Evolutionary conservation across 2,888 invertebrate genomes (phyloP).

Genomic region (Ametastegia equiseti): DNA sequence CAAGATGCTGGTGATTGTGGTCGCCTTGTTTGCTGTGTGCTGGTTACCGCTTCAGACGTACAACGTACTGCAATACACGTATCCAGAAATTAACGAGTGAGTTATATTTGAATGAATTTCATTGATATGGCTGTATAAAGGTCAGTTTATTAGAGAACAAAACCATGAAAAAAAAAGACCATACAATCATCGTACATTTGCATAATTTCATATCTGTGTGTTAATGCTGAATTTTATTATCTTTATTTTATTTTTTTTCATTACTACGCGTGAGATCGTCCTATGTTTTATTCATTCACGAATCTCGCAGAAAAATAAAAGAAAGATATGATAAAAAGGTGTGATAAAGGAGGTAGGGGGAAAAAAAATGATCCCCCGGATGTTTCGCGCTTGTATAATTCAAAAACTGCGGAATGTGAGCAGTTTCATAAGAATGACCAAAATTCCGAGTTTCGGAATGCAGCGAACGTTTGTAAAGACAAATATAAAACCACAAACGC

Average conservation of each 20-base stretch:
- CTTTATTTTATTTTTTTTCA: neutral
- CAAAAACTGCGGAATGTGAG: neutral
- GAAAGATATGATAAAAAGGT: neutral
- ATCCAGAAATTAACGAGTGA: slow-evolving; percentile 84
- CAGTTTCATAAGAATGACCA: neutral
- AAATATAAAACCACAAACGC: neutral
- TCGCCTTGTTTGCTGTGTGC: slow-evolving; percentile 88
- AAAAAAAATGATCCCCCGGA: neutral
- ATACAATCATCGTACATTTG: neutral
- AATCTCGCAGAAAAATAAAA: neutral
- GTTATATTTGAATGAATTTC: slow-evolving; percentile 63
- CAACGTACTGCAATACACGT: slow-evolving; percentile 84
- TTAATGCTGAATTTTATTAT: neutral
- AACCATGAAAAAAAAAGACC: neutral
- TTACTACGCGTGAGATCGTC: neutral
- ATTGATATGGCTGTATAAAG: neutral
- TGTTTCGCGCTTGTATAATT: neutral
- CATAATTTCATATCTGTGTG: slow-evolving; percentile 19
- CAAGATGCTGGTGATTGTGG: slow-evolving; percentile 92
- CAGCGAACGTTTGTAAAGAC: neutral
- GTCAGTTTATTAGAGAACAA: neutral
- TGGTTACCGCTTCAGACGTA: slow-evolving; percentile 90
- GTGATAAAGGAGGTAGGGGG: neutral
- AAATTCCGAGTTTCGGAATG: neutral
- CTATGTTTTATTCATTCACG: slow-evolving; percentile 19